These are phyloP conservation scores for Norana najaformis DNA, from an alignment of 2,888 invertebrate genomes.

Conservation along the genomic window DNA sequence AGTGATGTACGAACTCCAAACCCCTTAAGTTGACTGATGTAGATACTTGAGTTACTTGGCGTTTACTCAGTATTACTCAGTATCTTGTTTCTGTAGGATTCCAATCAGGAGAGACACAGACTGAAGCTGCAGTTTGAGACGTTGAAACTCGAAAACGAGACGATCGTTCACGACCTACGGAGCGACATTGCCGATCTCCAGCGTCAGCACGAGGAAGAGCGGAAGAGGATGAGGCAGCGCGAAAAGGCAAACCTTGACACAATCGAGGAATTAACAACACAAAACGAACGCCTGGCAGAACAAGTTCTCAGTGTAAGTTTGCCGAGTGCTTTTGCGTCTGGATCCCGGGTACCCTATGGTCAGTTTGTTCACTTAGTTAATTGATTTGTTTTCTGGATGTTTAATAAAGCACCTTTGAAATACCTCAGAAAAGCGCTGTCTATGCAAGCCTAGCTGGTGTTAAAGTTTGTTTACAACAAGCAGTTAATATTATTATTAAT, in stretches of 20 bases:
- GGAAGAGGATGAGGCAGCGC: conserved; percentile 55
- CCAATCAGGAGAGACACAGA: conserved; percentile 90
- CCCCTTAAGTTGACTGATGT: background rate
- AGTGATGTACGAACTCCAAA: too few relatives aligned
- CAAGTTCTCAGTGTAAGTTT: conserved; percentile 68
- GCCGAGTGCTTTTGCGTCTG: background rate
- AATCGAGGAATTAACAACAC: conserved; percentile 80
- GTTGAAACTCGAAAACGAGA: conserved; percentile 85
- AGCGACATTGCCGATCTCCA: conserved; percentile 79
- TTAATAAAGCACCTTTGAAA: too few relatives aligned
- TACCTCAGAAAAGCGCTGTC: too few relatives aligned
- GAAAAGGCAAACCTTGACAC: conserved; percentile 48
- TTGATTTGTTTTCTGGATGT: too few relatives aligned
- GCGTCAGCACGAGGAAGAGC: conserved; percentile 58
- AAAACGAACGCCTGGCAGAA: conserved; percentile 81
- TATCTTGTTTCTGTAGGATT: conserved; percentile 70
- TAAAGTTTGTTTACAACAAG: too few relatives aligned
- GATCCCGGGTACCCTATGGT: background rate
- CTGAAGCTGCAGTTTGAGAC: conserved; percentile 82
- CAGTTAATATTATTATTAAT: too few relatives aligned
- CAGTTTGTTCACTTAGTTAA: background rate
- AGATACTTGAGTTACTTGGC: background rate
- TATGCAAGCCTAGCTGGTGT: too few relatives aligned
- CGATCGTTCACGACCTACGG: conserved; percentile 82
- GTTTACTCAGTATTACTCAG: too few relatives aligned